Percentiles rank a stretch among this genome's conserved stretches.
These are phyloP conservation scores for Sparus aurata DNA, from an alignment of 2,797 vertebrate genomes.

Conservation along the genomic window DNA sequence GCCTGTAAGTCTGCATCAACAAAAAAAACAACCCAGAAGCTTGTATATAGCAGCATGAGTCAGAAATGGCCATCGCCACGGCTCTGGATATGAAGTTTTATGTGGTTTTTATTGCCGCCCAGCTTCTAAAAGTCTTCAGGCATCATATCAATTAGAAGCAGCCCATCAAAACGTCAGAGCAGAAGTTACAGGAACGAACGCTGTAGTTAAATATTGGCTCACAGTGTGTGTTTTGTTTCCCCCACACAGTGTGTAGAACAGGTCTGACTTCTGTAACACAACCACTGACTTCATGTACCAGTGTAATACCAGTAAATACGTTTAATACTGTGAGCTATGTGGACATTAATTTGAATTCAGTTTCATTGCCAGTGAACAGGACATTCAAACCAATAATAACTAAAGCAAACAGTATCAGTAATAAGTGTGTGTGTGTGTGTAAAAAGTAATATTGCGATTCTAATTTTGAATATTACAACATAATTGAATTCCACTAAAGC, in stretches of 20 bases:
- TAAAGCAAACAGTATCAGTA: neutral
- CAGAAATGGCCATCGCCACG: neutral
- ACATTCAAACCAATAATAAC: neutral
- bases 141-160: neutral
- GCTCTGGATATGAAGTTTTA: neutral
- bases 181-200: neutral
- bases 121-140: neutral
- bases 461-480: neutral
- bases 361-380: neutral
- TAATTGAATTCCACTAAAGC: neutral
- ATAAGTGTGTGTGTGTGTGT: neutral
- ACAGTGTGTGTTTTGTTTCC: conserved; percentile 4
- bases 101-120: neutral
- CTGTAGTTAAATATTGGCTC: neutral
- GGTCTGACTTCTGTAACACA: neutral
- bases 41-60: neutral
- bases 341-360: neutral
- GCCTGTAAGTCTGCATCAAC: neutral
- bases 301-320: neutral
- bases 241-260: neutral
- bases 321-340: neutral
- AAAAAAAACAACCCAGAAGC: neutral
- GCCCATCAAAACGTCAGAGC: neutral
- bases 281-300: neutral
- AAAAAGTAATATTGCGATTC: neutral